Conservation (phyloP, 2,797 vertebrate species). For the Ptychobarbus kaznakovi region DNA sequence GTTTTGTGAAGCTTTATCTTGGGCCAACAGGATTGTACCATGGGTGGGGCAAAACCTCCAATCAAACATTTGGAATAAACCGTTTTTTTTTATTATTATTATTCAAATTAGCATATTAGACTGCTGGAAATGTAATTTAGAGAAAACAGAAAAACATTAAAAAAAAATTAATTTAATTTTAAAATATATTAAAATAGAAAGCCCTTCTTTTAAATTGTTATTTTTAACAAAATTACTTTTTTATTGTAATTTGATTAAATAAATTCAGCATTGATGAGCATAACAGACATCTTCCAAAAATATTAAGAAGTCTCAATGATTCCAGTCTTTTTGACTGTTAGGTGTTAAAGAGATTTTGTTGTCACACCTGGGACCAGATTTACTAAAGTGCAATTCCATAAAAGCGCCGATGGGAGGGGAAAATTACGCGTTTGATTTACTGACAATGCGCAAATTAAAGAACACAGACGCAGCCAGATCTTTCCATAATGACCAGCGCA, state of each 20-base stretch:
- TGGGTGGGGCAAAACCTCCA: background rate
- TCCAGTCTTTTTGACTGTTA: background rate
- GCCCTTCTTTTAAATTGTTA: background rate
- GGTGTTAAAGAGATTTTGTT: background rate
- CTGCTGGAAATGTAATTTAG: background rate
- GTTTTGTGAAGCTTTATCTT: background rate
- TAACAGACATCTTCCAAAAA: background rate
- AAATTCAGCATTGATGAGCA: background rate
- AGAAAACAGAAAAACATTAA: too few species aligned
- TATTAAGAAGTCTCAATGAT: background rate
- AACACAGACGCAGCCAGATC: too few species aligned
- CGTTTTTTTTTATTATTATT: too few species aligned
- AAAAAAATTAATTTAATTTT: too few species aligned
- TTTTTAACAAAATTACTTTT: background rate
- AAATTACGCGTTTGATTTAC: too few species aligned
- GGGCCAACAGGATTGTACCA: too few species aligned
- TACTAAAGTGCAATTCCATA: too few species aligned
- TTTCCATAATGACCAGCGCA: too few species aligned
- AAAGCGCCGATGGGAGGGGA: too few species aligned
- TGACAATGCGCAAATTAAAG: too few species aligned
- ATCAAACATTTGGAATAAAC: background rate
- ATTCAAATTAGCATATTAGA: background rate
- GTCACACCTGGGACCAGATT: too few species aligned
- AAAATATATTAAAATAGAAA: background rate
- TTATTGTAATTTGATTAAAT: too few species aligned